Evolutionary conservation across 1,140 invertebrate species (phyloP), one percentile per base, ranked within the genome.

Genomic region (Adoxophyes honmai): DNA sequence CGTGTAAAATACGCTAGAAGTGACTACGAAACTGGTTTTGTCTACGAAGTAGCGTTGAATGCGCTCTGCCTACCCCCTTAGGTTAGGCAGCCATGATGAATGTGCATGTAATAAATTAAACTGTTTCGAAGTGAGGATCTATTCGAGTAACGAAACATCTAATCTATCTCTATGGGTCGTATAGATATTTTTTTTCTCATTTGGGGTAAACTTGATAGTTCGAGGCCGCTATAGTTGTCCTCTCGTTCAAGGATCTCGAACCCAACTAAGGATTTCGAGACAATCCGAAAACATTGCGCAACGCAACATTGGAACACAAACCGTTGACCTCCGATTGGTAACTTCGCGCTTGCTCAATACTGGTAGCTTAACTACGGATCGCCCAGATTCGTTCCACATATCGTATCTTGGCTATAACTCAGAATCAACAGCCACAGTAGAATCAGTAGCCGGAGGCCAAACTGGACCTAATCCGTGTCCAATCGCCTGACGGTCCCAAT

Each of bases 381-480:
- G n/a, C 42, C 11, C 10, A 16, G n/a, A 48, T 48, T 48, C 42
- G 42, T 28, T 48, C 42, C 18, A 28, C 42, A 48, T 48, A 48
- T 48, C 42, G 6, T 18, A 68, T 76, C 64, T 70, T n/a, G 67
- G 62, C 76, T 70, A 82, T 82, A 85, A 81, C 56, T 85, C 75
- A 82, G 81, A 75, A 78, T 85, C 70, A 82, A 78, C 71, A 73
- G 68, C 73, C 71, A 73, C 81, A 76, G 81, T 84, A 79, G 78
- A n/a, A n/a, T n/a, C n/a, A n/a, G n/a, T n/a, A n/a, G n/a, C n/a
- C n/a, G n/a, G 79, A 71, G 75, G 79, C 79, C 72, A 28, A 80
- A 74, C 73, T 75, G 38, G 60, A 57, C 61, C 60, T 84, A 81
- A 84, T 84, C 81, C 75, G 73, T 74, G 66, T 80, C 76, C 66